Evolutionary conservation across 2,797 vertebrate species (phyloP), one percentile per base, ranked within the genome.

Genomic region (Enteromius treurensis): DNA sequence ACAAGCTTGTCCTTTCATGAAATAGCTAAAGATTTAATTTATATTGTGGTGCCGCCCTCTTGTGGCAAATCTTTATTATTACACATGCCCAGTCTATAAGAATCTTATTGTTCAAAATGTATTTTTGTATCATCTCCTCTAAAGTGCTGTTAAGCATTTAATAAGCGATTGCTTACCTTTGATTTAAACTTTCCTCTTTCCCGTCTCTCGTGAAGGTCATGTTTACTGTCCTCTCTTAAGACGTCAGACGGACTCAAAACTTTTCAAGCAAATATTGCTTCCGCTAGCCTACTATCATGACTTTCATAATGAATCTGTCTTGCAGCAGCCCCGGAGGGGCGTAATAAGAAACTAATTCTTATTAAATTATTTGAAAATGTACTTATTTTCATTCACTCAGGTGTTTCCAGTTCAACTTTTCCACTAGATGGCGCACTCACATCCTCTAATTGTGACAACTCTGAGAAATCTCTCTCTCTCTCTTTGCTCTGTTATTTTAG

Each of bases 101-200:
- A 21, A 29, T 42, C 34, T 26, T 29, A 13, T 21, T 32, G 4
- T 11, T 34, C 19, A 74, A 34, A 32, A 29, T 9, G 0, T 11
- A n/a, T 23, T 86, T 11, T 77, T 68, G 3, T 68, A 77, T 45
- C 55, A 26, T 64, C 53, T 86, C 67, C 23, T 77, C 78, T 37
- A 58, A 60, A 42, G 67, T 67, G 58, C 67, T 74, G 67, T 47
- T 71, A 8, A 64, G 47, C 29, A 73, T 67, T 62, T 64, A 26
- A 26, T 26, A 26, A 26, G 26, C 26, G 9, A 49, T 65, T 26
- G 13, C 29, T 40, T 53, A 82, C 83, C 80, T 64, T 21, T 82
- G 51, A 69, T 74, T 9, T 55, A 47, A 14, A 75, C 74, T 10
- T 84, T 81, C 75, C 60, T 79, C 68, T 42, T 47, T 78, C 3